Evolutionary conservation across 2,888 invertebrate genomes (phyloP).

Genomic region (Macrophya annulata): DNA sequence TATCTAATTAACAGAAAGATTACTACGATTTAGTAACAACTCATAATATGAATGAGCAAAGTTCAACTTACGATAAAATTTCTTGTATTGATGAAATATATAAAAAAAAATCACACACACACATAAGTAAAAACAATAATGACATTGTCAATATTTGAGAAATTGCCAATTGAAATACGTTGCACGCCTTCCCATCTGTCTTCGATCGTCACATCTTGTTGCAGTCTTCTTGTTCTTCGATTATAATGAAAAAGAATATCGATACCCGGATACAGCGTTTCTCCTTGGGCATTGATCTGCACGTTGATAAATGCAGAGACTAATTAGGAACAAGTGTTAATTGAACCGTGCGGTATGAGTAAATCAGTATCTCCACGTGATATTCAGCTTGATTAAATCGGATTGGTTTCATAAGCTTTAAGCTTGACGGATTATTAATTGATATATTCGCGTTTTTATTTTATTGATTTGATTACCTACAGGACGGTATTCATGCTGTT

Average conservation of each 20-base stretch:
- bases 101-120: neutral
- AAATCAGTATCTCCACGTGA: neutral
- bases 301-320: constrained; percentile 1
- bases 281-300: constrained; percentile 29
- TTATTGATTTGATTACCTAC: neutral
- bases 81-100: neutral
- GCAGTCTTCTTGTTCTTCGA: neutral
- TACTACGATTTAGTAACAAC: neutral
- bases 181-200: neutral
- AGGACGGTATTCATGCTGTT: neutral
- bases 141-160: neutral
- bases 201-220: neutral
- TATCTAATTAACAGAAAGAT: constrained; percentile 35
- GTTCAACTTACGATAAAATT: neutral
- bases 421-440: neutral
- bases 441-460: constrained; percentile 21
- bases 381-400: neutral
- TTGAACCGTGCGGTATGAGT: constrained; percentile 34
- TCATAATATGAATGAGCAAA: neutral
- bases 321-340: constrained; percentile 49
- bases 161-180: neutral
- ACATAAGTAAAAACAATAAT: neutral
- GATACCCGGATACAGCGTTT: constrained; percentile 22
- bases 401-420: neutral
- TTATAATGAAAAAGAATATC: neutral